Base-by-base conservation (phyloP, 2,113 vertebrate genomes). In the Caranx melampygus region DNA sequence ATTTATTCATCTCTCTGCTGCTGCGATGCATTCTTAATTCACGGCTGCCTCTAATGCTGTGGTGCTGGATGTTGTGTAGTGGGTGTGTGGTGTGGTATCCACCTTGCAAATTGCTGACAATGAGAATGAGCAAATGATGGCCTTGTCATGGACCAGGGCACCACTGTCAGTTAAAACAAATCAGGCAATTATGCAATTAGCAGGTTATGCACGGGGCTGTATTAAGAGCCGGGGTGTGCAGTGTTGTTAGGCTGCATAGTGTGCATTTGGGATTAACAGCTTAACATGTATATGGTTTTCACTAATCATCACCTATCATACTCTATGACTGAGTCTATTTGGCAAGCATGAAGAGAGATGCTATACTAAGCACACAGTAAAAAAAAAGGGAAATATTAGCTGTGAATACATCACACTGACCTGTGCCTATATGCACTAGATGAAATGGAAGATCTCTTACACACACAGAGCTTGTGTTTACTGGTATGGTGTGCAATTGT, bases 71-170 rank as follows among this genome's bases (percentile, higher is more conserved):
- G 77, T 67, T 85, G 75, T 87, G 65, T 52, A 68, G 83, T 83
- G 87, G 72, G 82, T 82, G 83, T 84, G 78, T 71, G 34, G 79
- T 34, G 61, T 79, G 72, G 85, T 91, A 67, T 94, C 73, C 93
- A 82, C 94, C 94, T 95, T 95, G 95, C 96, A 97, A 97, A 97
- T 96, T 95, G 93, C 95, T 95, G 95, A 96, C 95, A 95, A 91
- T 92, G 94, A 95, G 92, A 94, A 96, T 90, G 95, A 96, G 95
- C 95, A 95, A 96, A 97, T 96, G 95, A 96, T 94, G 94, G 94
- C 88, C 89, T 92, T 95, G 95, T 97, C 96, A 96, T 95, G 92
- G 93, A 91, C 94, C 93, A 94, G 94, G 95, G 96, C 95, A 92
- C 88, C 44, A 87, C 94, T 96, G 95, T 95, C 94, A 93, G 95